Conservation (phyloP, 2,113 vertebrate species). For the Boleophthalmus pectinirostris region DNA sequence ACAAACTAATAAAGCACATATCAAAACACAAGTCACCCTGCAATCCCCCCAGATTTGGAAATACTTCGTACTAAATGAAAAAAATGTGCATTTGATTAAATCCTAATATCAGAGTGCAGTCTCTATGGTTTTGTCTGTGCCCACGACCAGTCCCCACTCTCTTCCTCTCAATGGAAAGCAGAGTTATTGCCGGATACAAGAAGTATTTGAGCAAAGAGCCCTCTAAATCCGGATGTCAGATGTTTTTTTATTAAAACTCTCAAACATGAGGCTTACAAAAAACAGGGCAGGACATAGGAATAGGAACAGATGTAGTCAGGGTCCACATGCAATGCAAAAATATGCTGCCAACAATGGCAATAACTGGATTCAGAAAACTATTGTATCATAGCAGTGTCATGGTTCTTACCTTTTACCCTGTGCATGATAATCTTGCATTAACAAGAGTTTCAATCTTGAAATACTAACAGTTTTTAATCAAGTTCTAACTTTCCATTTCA, state of each 20-base stretch:
- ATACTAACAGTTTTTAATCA: neutral
- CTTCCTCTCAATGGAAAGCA: constrained; percentile 47
- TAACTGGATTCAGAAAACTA: neutral
- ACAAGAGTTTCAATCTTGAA: neutral
- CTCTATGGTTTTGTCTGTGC: constrained; percentile 47
- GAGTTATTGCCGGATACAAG: constrained; percentile 73
- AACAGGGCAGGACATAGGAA: constrained; percentile 28
- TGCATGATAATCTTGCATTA: neutral
- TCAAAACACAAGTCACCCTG: constrained; percentile 84
- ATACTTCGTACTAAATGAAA: constrained; percentile 84
- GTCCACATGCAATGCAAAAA: constrained; percentile 31
- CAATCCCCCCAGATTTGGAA: constrained; percentile 86
- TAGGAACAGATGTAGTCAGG: constrained; percentile 43
- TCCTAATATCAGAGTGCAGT: constrained; percentile 84
- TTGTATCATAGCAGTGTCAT: neutral
- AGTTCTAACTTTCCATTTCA: neutral
- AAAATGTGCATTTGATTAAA: constrained; percentile 97
- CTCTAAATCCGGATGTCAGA: constrained; percentile 70
- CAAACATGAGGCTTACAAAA: constrained; percentile 41
- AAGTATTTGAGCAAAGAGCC: constrained; percentile 68
- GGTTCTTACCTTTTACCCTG: neutral
- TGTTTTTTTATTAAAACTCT: constrained; percentile 75
- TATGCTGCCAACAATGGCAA: neutral
- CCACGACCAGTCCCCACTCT: constrained; percentile 41
- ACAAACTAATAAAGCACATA: constrained; percentile 89